phyloP scores from a whole-genome alignment of 2,797 vertebrate genomes.

The Cheirogaleus major region DNA sequence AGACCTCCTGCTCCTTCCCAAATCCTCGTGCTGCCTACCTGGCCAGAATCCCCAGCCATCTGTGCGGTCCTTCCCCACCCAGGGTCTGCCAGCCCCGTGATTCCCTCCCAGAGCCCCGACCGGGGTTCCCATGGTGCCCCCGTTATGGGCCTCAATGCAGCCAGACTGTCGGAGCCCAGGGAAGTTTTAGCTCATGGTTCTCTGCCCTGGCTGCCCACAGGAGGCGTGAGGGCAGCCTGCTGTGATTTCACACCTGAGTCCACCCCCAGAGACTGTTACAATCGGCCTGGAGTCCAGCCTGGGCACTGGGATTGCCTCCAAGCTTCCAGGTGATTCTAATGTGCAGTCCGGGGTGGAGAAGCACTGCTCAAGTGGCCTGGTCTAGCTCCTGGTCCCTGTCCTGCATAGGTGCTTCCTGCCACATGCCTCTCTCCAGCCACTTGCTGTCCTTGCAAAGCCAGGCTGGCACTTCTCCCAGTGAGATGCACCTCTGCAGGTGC shows the following conservation, averaged over 20 bases:
- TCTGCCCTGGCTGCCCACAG: not conserved
- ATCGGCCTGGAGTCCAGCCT: not conserved
- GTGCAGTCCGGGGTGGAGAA: not conserved
- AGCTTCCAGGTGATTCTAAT: not conserved
- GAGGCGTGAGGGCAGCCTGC: not conserved
- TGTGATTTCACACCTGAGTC: not conserved
- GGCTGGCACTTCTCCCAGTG: not conserved
- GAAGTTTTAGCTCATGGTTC: not conserved
- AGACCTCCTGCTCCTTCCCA: not conserved
- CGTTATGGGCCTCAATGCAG: rapidly evolving
- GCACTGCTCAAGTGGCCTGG: not conserved
- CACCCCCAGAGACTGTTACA: not conserved
- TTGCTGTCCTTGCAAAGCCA: not conserved
- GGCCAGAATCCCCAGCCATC: not conserved
- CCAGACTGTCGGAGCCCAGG: not conserved
- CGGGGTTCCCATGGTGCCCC: not conserved
- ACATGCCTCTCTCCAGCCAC: not conserved
- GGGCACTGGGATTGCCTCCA: not conserved
- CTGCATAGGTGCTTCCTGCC: not conserved
- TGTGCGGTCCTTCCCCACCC: not conserved
- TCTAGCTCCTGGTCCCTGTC: not conserved
- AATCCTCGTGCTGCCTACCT: not conserved
- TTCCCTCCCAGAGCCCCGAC: not conserved
- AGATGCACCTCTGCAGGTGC: not conserved
- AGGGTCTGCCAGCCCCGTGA: not conserved